These are phyloP conservation scores for Notamacropus eugenii DNA, from an alignment of 2,797 vertebrate genomes.

Conservation along the genomic window DNA sequence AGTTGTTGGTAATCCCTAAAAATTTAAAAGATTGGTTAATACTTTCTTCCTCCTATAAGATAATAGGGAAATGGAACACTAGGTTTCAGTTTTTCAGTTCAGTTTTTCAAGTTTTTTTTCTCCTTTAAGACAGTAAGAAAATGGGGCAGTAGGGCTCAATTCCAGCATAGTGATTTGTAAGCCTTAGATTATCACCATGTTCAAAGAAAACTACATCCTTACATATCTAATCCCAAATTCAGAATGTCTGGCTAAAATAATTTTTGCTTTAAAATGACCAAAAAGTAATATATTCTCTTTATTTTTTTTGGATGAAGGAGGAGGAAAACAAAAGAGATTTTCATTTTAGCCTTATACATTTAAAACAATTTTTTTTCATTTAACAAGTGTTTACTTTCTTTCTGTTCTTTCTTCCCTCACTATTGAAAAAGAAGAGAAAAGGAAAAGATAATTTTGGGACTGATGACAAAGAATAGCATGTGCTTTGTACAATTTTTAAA, in stretches of 20 bases:
- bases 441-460: neutral
- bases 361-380: conserved; percentile 8
- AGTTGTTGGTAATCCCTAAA: neutral
- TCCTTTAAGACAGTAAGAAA: neutral
- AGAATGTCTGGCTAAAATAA: neutral
- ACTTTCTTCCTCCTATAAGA: neutral
- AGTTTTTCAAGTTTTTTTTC: neutral
- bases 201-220: neutral
- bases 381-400: neutral
- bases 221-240: neutral
- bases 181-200: neutral
- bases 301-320: neutral
- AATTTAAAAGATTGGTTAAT: neutral
- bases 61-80: neutral
- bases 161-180: neutral
- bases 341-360: neutral
- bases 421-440: neutral
- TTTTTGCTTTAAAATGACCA: neutral
- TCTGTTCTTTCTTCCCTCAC: neutral
- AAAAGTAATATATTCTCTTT: neutral
- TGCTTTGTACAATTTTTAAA: neutral
- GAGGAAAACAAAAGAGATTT: neutral
- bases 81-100: neutral
- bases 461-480: neutral
- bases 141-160: neutral